Base-by-base conservation (phyloP, 2,888 invertebrate genomes). In the Noctua janthina region DNA sequence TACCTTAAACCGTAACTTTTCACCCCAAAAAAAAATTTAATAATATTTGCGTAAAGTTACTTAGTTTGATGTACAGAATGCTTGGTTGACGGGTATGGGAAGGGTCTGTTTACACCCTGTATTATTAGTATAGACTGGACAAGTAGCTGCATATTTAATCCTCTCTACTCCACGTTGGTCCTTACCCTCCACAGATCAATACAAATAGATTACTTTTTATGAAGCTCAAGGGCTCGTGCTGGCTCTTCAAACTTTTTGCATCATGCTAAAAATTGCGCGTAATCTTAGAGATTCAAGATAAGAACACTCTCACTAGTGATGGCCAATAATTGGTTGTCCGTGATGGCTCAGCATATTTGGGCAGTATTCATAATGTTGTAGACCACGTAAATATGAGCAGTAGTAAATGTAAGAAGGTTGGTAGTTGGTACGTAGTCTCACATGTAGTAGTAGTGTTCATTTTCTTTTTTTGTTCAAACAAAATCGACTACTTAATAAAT, bases 191-290 rank as follows among this genome's bases (percentile, higher is more conserved):
- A 43, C 23, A 69, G 62, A 77, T 66, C 39, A 6, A 56, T 29
- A 54, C 13, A 56, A 72, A 13, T 3, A 72, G 62, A 56, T 68
- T 15, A 46, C 11, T 73, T 78, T 79, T 79, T 74, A 4, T 20
- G 1, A 35, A 15, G 39, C 13, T 2, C 70, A 85, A 79, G 43
- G 56, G 84, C 91, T 90, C 91, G 90, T 91, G 91, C 90, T 79
- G 74, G 73, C 83, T 78, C 79, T 87, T 82, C n/a, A 76, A 68
- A 72, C 70, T 82, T 89, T 89, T 87, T 84, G 81, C 86, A 79
- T 70, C 76, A 13, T 8, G 72, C n/a, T 49, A 69, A 83, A 78
- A 80, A 49, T 11, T 70, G 67, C 78, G 35, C 51, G 29, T 75
- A 66, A 80, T 78, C 72, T 56, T 76, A 20, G 20, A 76, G 71